Evolutionary conservation across 1,140 invertebrate species (phyloP).

Genomic region (Drosophila tsacasi): DNA sequence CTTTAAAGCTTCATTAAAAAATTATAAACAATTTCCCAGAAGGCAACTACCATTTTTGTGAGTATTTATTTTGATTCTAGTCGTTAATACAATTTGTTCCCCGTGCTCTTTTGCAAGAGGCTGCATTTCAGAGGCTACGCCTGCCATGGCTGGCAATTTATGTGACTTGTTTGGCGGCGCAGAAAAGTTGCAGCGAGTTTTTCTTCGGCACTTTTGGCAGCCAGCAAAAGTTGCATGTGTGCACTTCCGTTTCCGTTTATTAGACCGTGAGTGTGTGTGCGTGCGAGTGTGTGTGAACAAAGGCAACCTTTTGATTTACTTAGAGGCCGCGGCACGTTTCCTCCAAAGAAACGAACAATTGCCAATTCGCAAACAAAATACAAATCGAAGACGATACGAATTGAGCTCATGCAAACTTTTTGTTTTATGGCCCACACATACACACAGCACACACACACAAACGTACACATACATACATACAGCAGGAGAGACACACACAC

Average conservation of each 20-base stretch:
- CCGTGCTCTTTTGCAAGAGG: conserved; percentile 1
- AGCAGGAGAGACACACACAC: conserved; percentile 10
- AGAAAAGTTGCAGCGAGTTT: conserved; percentile 43
- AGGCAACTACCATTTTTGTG: neutral
- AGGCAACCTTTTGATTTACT: conserved; percentile 75
- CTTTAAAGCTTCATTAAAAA: too few relatives aligned
- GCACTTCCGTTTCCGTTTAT: conserved; percentile 79
- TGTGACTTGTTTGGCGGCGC: conserved; percentile 52
- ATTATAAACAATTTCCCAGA: neutral
- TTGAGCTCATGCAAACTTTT: conserved; percentile 66
- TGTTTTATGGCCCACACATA: conserved; percentile 50
- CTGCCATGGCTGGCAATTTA: conserved; percentile 59
- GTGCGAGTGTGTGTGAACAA: conserved; percentile 2
- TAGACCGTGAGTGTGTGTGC: conserved; percentile 44
- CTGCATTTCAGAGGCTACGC: conserved; percentile 47
- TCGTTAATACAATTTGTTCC: conserved; percentile 20
- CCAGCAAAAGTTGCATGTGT: conserved; percentile 72
- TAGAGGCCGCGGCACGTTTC: conserved; percentile 58
- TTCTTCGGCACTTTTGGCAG: conserved; percentile 34
- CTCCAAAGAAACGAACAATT: conserved; percentile 68
- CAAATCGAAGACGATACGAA: conserved; percentile 52
- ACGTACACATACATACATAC: conserved; percentile 6
- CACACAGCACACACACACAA: conserved; percentile 17
- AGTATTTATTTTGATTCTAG: conserved; percentile 3
- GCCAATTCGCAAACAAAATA: conserved; percentile 74